Conservation (phyloP, 2,797 vertebrate genomes). For the Manis crassicaudata region DNA sequence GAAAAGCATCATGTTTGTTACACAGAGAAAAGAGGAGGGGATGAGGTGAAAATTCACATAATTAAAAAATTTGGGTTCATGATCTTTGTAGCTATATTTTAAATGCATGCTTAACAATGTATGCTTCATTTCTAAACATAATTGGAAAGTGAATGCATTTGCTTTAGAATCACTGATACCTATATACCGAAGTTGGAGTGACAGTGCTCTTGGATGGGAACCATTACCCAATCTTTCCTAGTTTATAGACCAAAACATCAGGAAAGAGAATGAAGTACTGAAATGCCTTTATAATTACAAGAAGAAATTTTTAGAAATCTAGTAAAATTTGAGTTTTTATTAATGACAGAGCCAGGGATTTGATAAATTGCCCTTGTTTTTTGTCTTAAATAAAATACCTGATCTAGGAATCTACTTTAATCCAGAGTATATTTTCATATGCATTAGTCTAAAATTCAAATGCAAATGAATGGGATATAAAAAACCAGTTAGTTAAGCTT, state of each 20-base stretch:
- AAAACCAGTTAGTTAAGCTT: not conserved
- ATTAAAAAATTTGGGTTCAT: not conserved
- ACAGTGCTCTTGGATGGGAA: not conserved
- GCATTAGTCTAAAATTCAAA: not conserved
- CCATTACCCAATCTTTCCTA: not conserved
- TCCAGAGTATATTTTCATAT: slow-evolving; percentile 2
- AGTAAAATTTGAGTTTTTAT: not conserved
- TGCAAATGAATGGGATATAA: not conserved
- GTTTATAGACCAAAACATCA: not conserved
- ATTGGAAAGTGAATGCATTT: not conserved
- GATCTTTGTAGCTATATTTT: not conserved
- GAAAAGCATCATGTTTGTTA: not conserved
- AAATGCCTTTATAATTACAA: not conserved
- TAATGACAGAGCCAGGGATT: not conserved
- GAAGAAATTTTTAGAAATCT: not conserved
- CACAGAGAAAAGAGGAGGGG: not conserved
- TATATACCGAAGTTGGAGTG: not conserved
- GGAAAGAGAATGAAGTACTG: not conserved
- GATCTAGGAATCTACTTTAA: not conserved
- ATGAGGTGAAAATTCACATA: not conserved
- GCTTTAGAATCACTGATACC: not conserved
- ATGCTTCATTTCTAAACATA: not conserved
- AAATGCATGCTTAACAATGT: not conserved
- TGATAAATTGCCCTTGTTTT: not conserved
- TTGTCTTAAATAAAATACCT: not conserved